phyloP scores from a whole-genome alignment of 2,797 vertebrate genomes.

The Danio choprae region DNA sequence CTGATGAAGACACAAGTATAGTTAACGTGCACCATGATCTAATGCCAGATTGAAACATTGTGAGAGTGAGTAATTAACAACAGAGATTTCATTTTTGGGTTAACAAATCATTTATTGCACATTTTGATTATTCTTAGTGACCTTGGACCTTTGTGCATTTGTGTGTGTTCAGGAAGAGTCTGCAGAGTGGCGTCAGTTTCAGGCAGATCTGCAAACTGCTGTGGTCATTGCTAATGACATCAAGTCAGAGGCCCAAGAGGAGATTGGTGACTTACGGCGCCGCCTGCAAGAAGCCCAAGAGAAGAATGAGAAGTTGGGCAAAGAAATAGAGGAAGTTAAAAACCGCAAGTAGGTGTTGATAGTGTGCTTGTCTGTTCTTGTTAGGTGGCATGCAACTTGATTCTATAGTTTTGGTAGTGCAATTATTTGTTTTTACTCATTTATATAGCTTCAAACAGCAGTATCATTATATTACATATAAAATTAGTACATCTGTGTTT shows the following conservation, averaged over 20 bases:
- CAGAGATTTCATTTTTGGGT: too few relatives aligned
- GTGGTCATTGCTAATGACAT: conserved; percentile 90
- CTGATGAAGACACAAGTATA: too few relatives aligned
- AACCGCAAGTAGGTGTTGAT: conserved; percentile 81
- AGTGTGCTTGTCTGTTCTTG: not conserved
- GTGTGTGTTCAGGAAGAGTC: conserved; percentile 81
- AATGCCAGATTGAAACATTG: too few relatives aligned
- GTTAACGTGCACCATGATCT: too few relatives aligned
- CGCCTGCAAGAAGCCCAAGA: conserved; percentile 83
- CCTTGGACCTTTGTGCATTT: conserved; percentile 23
- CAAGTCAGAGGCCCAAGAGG: conserved; percentile 88
- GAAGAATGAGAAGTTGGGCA: conserved; percentile 85
- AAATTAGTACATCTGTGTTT: too few relatives aligned
- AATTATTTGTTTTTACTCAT: not conserved
- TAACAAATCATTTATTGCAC: not conserved
- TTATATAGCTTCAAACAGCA: not conserved
- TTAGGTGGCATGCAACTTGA: not conserved
- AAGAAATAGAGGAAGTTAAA: conserved; percentile 86
- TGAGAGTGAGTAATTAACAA: too few relatives aligned
- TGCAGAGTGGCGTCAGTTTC: conserved; percentile 88
- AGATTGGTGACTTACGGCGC: conserved; percentile 85
- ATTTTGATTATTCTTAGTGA: not conserved
- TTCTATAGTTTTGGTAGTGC: not conserved
- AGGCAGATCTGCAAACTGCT: conserved; percentile 88
- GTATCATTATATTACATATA: too few relatives aligned